phyloP scores from a whole-genome alignment of 2,113 vertebrate genomes.

The Smithornis capensis region DNA sequence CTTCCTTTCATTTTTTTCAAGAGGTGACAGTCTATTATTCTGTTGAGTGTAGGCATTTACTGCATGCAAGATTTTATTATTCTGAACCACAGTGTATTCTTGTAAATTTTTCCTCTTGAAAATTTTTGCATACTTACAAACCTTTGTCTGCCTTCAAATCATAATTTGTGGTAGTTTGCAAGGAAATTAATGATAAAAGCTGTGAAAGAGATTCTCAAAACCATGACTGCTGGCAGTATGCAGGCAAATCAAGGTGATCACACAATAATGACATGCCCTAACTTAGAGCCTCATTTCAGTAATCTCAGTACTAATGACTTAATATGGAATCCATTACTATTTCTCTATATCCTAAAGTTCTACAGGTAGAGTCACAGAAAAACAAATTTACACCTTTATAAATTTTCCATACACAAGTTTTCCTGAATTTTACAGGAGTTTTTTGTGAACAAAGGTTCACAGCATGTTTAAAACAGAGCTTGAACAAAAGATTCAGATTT shows the following conservation, averaged over 20 bases:
- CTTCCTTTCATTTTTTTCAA: background rate
- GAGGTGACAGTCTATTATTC: background rate
- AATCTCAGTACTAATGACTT: background rate
- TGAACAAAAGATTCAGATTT: background rate
- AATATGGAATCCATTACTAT: background rate
- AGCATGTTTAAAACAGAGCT: background rate
- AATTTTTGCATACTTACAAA: background rate
- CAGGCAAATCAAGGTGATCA: background rate
- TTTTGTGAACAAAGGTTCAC: background rate
- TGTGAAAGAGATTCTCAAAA: background rate
- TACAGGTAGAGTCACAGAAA: background rate
- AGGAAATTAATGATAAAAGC: background rate
- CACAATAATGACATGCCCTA: rapidly evolving
- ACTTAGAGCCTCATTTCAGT: background rate
- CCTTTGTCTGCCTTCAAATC: background rate
- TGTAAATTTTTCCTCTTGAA: background rate
- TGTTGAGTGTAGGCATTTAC: background rate
- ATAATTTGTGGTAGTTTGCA: background rate
- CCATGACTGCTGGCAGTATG: background rate
- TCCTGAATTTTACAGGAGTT: background rate
- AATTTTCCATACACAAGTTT: background rate
- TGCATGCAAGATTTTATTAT: background rate
- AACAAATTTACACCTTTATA: background rate
- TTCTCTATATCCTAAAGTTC: background rate
- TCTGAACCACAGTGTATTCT: background rate